Evolutionary conservation across 2,797 vertebrate genomes (phyloP), one percentile per base, ranked within the genome.

Genomic region (Amblyopsis hoosieri): DNA sequence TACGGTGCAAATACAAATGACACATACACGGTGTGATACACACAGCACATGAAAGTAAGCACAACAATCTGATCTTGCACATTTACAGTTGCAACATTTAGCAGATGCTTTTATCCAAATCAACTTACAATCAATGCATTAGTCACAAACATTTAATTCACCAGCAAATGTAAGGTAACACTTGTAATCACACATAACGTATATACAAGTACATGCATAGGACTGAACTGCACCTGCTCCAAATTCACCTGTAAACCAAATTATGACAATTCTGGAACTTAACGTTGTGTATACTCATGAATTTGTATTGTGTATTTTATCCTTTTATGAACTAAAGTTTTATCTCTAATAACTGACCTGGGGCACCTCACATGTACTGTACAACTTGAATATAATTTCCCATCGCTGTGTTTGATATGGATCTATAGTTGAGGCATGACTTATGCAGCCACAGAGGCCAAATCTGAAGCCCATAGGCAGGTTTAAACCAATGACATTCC

Each of bases 401-500:
- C 8, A 42, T 42, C 3, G 37, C 37, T 10, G 7, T 42, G 37
- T 42, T 42, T 9, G 9, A 42, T 42, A 8, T 33, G 46, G 23
- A 63, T 75, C 61, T 66, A 62, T 60, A 72, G 72, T 69, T 64
- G 60, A 76, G 12, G 42, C 49, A 67, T 77, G 78, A 78, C 81
- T 74, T 69, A 56, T 17, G 8, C 47, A 8, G 47, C 60, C 57
- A 1, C 62, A 29, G 56, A 66, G 6, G 62, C 71, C 69, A 62
- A 57, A 62, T 67, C 62, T 12, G 5, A 19, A 31, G 15, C 46
- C 61, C 15, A 12, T 50, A 29, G 70, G 62, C n/a, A 0, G 72
- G 62, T 78, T 84, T 78, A 78, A 73, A 76, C 47, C 68, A 33
- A 60, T 57, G 54, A 45, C 83, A 88, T 88, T 87, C 84, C 75